Conservation (phyloP, 2,797 vertebrate genomes). For the Fringilla coelebs region DNA sequence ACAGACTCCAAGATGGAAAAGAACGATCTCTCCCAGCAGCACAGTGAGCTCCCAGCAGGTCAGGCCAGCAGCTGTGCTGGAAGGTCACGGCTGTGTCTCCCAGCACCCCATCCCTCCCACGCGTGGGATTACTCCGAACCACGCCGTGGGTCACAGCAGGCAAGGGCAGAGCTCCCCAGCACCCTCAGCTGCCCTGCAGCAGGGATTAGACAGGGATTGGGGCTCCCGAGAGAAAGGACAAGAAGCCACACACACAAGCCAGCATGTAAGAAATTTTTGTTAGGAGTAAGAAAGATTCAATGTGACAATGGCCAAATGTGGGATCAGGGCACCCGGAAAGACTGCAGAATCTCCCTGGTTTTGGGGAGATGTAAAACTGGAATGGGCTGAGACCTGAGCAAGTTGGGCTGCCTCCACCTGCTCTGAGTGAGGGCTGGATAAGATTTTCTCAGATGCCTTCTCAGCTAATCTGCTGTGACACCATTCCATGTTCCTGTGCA, state of each 20-base stretch:
- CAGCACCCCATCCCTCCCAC: not conserved
- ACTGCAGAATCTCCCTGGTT: not conserved
- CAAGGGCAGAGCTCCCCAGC: not conserved
- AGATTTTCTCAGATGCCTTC: not conserved
- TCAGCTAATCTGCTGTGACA: not conserved
- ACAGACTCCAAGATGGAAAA: not conserved
- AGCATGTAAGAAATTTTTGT: rapidly evolving
- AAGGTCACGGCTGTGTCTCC: not conserved
- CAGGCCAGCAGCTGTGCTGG: not conserved
- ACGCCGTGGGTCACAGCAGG: rapidly evolving
- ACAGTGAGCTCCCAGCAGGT: not conserved
- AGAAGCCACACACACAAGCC: not conserved
- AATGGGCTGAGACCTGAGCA: not conserved
- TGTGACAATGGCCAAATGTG: not conserved
- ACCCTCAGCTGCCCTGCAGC: not conserved
- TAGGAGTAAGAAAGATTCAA: not conserved
- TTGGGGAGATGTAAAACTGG: not conserved
- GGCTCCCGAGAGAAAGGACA: not conserved
- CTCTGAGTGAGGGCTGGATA: not conserved
- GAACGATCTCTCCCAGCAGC: not conserved
- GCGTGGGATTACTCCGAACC: rapidly evolving
- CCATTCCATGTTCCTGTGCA: not conserved
- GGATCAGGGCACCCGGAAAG: not conserved
- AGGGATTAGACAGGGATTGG: not conserved
- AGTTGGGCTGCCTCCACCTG: not conserved